These are phyloP conservation scores for Strix uralensis DNA, from an alignment of 2,113 vertebrate genomes.

Conservation along the genomic window DNA sequence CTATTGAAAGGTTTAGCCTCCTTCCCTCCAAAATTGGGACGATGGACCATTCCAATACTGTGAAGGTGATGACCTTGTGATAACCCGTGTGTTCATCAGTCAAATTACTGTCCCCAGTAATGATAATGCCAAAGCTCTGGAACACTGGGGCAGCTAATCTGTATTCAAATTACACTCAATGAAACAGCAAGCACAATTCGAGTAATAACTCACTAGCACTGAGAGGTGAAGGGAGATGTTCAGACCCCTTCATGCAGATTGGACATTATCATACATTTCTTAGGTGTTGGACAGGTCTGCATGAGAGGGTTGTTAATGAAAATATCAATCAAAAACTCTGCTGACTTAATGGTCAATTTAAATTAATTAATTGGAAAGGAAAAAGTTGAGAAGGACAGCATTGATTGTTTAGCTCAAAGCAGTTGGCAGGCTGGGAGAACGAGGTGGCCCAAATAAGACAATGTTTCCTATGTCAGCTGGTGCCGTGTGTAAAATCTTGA, in stretches of 20 bases:
- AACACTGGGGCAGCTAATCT: slow-evolving; percentile 90
- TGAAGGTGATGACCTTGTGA: slow-evolving; percentile 90
- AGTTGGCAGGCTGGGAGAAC: background rate
- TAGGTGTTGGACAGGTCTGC: slow-evolving; percentile 86
- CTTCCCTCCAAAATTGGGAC: slow-evolving; percentile 69
- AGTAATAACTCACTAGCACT: slow-evolving; percentile 85
- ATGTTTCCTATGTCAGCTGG: background rate
- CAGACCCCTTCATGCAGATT: slow-evolving; percentile 77
- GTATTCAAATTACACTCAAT: slow-evolving; percentile 91
- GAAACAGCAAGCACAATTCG: slow-evolving; percentile 76
- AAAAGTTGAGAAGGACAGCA: slow-evolving; percentile 73
- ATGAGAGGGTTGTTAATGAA: slow-evolving; percentile 84
- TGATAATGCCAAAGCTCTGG: slow-evolving; percentile 87
- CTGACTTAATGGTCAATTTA: slow-evolving; percentile 90
- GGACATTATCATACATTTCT: slow-evolving; percentile 88
- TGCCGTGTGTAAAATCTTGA: background rate
- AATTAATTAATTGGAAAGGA: slow-evolving; percentile 89
- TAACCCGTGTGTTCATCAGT: slow-evolving; percentile 91
- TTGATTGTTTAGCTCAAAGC: slow-evolving; percentile 65
- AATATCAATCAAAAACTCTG: slow-evolving; percentile 89
- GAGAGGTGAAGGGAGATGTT: slow-evolving; percentile 75
- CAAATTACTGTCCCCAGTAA: slow-evolving; percentile 87
- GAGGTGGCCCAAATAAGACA: slow-evolving; percentile 22
- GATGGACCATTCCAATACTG: slow-evolving; percentile 62
- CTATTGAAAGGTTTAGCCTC: slow-evolving; percentile 75